A percentile compares a stretch with the other conserved stretches of the same genome.
Conservation (phyloP, 2,888 invertebrate species). For the Euzetes globulus region DNA sequence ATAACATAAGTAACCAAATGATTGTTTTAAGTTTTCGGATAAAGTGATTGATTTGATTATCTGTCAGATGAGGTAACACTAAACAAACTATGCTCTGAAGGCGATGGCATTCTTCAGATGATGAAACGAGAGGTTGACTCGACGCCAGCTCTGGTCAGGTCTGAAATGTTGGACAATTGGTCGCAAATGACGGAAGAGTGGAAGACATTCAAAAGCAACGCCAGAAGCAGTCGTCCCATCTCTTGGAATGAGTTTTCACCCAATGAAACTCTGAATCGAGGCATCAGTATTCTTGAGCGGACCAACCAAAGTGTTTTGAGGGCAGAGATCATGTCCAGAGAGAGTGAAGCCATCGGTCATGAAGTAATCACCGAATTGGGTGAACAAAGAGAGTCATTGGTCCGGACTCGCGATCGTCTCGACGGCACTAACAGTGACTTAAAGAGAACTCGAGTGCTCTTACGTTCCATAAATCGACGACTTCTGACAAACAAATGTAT, state of each 20-base stretch:
- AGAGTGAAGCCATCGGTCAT: slow-evolving; percentile 70
- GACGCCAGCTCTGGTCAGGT: slow-evolving; percentile 21
- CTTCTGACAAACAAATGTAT: slow-evolving; percentile 49
- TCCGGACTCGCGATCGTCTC: slow-evolving; percentile 56
- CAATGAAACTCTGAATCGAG: slow-evolving; percentile 44
- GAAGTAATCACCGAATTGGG: slow-evolving; percentile 68
- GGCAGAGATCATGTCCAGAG: slow-evolving; percentile 65
- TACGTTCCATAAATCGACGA: slow-evolving; percentile 48
- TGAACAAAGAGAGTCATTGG: slow-evolving; percentile 64
- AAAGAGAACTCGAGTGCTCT: slow-evolving; percentile 46
- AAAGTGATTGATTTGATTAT: slow-evolving; percentile 44
- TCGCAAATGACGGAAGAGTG: slow-evolving; percentile 19
- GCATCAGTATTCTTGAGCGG: slow-evolving; percentile 45
- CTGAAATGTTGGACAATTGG: slow-evolving; percentile 30
- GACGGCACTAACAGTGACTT: slow-evolving; percentile 47
- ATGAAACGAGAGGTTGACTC: slow-evolving; percentile 31
- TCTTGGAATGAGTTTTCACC: slow-evolving; percentile 22
- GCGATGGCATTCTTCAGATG: slow-evolving; percentile 29
- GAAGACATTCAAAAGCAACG: slow-evolving; percentile 28
- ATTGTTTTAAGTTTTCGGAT: background rate
- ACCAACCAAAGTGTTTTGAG: slow-evolving; percentile 51
- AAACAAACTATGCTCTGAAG: slow-evolving; percentile 34
- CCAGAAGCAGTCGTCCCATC: background rate
- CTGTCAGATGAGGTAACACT: slow-evolving; percentile 32
- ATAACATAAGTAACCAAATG: slow-evolving; percentile 39